phyloP scores from a whole-genome alignment of 2,797 vertebrate genomes.

The Parauchenoglanis ngamensis region DNA sequence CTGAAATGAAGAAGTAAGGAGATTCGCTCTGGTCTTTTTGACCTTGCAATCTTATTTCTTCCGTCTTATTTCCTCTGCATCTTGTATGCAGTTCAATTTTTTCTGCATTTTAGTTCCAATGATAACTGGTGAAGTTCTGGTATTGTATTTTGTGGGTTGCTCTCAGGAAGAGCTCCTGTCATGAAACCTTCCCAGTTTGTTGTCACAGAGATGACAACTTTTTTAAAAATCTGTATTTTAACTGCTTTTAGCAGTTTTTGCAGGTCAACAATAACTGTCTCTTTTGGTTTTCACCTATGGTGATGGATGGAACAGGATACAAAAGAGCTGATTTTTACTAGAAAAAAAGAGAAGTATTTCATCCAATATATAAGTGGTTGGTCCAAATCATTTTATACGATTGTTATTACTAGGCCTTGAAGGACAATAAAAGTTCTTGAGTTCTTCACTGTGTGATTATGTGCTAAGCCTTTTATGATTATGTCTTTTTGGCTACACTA shows the following conservation, averaged over 20 bases:
- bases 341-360: neutral
- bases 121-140: neutral
- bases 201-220: neutral
- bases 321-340: neutral
- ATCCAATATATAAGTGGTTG: neutral
- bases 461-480: neutral
- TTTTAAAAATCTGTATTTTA: neutral
- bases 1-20: neutral
- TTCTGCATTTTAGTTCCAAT: neutral
- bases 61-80: conserved; percentile 6
- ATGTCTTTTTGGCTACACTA: neutral
- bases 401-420: neutral
- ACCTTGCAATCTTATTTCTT: conserved; percentile 57
- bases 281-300: neutral
- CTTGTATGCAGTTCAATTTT: conserved; percentile 11
- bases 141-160: neutral
- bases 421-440: neutral
- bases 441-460: neutral
- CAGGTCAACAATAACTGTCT: neutral
- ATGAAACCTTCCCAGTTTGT: neutral
- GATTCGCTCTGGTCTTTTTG: neutral
- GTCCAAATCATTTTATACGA: neutral
- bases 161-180: neutral
- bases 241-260: neutral
- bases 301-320: neutral